These are phyloP conservation scores for Spheniscus mendiculus DNA, from an alignment of 2,113 vertebrate genomes.

Conservation along the genomic window DNA sequence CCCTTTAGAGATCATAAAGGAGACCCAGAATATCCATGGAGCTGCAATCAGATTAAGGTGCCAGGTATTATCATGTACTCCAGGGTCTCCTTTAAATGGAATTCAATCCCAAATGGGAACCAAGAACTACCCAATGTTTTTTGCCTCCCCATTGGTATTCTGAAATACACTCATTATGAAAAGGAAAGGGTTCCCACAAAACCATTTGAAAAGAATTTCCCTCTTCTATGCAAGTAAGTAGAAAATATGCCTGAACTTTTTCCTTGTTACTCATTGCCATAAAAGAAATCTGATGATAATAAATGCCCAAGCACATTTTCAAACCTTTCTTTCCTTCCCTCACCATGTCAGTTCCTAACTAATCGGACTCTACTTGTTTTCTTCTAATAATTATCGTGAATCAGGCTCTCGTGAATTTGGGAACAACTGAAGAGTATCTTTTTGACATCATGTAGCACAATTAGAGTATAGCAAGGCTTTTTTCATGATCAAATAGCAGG, in stretches of 20 bases:
- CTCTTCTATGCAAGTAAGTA: not conserved
- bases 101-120: not conserved
- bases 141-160: not conserved
- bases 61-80: not conserved
- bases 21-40: not conserved
- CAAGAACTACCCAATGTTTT: not conserved
- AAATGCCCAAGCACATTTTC: not conserved
- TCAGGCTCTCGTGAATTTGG: not conserved
- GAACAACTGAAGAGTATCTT: not conserved
- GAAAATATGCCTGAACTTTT: not conserved
- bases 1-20: not conserved
- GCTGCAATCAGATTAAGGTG: not conserved
- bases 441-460: not conserved
- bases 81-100: not conserved
- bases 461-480: not conserved
- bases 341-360: not conserved
- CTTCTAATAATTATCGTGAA: not conserved
- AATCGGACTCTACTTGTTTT: not conserved
- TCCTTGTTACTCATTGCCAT: not conserved
- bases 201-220: not conserved
- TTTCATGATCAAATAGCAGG: not conserved
- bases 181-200: not conserved
- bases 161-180: not conserved
- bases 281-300: not conserved
- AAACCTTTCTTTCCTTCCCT: not conserved